Conservation (phyloP, 2,797 vertebrate genomes). For the Syngnathus rostellatus region DNA sequence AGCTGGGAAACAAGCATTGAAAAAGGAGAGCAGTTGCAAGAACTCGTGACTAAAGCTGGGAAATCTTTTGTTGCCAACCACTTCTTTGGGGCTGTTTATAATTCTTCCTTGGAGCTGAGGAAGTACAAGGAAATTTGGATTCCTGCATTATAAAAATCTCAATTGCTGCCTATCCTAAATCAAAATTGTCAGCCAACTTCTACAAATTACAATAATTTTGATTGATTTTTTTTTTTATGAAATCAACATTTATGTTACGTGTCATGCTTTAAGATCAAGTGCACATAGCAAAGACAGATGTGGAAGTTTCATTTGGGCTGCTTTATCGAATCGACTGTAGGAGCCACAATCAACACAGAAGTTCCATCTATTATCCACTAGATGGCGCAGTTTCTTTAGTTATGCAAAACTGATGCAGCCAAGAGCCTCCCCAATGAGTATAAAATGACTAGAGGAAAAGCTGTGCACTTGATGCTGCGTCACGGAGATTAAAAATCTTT, state of each 20-base stretch:
- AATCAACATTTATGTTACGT: too few species aligned
- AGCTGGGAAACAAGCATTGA: not conserved
- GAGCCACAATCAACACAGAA: too few species aligned
- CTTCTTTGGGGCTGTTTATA: not conserved
- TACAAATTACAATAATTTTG: too few species aligned
- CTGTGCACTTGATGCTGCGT: conserved; percentile 40
- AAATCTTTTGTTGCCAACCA: not conserved
- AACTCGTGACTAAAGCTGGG: not conserved
- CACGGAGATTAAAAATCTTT: conserved; percentile 28
- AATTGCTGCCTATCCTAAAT: not conserved
- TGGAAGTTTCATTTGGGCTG: too few species aligned
- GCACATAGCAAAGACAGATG: too few species aligned
- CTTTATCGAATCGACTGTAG: too few species aligned
- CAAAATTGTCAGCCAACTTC: too few species aligned
- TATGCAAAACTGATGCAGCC: not conserved
- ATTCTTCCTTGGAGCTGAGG: not conserved
- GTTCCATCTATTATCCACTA: conserved; percentile 20
- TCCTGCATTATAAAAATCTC: not conserved
- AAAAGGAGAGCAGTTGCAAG: not conserved
- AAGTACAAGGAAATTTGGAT: not conserved
- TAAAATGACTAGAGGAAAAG: conserved; percentile 10
- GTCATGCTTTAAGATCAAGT: too few species aligned
- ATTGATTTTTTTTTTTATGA: too few species aligned
- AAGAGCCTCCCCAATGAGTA: conserved; percentile 5
- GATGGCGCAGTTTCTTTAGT: conserved; percentile 21